These are phyloP conservation scores for Azorinus chamasolen DNA, from an alignment of 2,888 invertebrate species.

Conservation along the genomic window DNA sequence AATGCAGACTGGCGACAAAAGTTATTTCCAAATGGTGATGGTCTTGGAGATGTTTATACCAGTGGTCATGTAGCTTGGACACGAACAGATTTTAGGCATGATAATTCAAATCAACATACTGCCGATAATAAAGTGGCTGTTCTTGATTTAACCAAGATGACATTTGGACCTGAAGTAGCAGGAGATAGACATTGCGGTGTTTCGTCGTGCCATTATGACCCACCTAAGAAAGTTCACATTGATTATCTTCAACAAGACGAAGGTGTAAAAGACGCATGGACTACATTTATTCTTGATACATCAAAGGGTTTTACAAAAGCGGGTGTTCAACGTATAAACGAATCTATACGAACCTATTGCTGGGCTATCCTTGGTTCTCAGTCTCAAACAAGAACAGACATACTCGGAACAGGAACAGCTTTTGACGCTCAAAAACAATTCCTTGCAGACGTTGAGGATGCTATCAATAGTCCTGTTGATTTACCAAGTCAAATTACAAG, in stretches of 20 bases:
- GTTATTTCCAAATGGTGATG: slow-evolving; percentile 21
- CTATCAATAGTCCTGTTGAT: slow-evolving; percentile 23
- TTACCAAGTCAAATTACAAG: slow-evolving; percentile 32
- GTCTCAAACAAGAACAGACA: slow-evolving; percentile 38
- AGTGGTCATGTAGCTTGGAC: slow-evolving; percentile 6
- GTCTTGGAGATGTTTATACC: slow-evolving; percentile 13
- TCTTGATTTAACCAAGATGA: slow-evolving; percentile 23
- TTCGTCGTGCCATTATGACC: slow-evolving; percentile 22
- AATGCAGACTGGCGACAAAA: slow-evolving; percentile 21
- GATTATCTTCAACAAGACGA: slow-evolving; percentile 22
- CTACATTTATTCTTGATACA: slow-evolving; percentile 32
- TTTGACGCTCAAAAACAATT: slow-evolving; percentile 54
- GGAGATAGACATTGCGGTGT: slow-evolving; percentile 24
- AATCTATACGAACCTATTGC: slow-evolving; percentile 22
- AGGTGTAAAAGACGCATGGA: slow-evolving; percentile 15
- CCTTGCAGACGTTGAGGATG: slow-evolving; percentile 33
- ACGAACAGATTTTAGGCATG: slow-evolving; percentile 21
- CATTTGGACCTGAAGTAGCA: slow-evolving; percentile 24
- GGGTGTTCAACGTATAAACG: slow-evolving; percentile 37
- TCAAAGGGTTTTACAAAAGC: slow-evolving; percentile 38
- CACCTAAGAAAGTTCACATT: slow-evolving; percentile 31
- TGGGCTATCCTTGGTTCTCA: slow-evolving; percentile 42
- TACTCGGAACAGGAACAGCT: slow-evolving; percentile 33
- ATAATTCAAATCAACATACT: slow-evolving; percentile 9
- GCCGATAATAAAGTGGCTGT: slow-evolving; percentile 10